Base-by-base conservation (phyloP, 2,113 vertebrate species). In the Notothenia rossii region DNA sequence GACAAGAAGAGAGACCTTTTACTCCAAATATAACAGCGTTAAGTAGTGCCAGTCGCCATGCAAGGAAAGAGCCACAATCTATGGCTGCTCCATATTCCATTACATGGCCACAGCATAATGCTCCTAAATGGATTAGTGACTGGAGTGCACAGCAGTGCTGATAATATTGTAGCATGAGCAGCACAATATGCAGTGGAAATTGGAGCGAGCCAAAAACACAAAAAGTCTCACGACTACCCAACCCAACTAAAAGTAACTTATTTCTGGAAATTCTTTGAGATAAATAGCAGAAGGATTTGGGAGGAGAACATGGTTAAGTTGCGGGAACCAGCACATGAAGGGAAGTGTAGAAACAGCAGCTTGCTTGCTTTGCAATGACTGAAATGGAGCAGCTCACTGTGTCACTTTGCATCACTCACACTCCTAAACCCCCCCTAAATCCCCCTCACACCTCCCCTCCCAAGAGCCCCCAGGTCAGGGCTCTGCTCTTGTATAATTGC, bases 361-460 rank as follows among this genome's bases (percentile, higher is more conserved):
- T 92, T 83, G 93, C 92, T 95, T 95, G 95, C 95, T 96, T 96
- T 94, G 93, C 93, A 92, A 91, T 87, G 79, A 86, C 86, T 74
- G 88, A 92, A 94, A 81, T 95, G 91, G 89, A 92, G 92, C 92
- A 92, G 86, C 88, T 90, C 85, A 92, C 85, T 75, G 81, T 94
- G 88, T 91, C 94, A 91, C 88, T 91, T 87, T 86, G 83, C 71
- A 84, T 93, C 75, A 87, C 81, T 95, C 94, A 92, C 95, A 93
- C 93, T 53, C 79, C 78, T 82, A 72, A 78, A 86, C 64, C 81
- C 62, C 62, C 73, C 82, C 48, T 55, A 80, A 29, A 29, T 56
- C 25, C 75, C 63, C 73, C 14, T 45, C 33, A 59, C 72, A 79
- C 79, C 54, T 58, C 68, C 78, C 67, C 17, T 56, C 66, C 67